Conservation (phyloP, 2,797 vertebrate species). For the Hozukius guyotensis region DNA sequence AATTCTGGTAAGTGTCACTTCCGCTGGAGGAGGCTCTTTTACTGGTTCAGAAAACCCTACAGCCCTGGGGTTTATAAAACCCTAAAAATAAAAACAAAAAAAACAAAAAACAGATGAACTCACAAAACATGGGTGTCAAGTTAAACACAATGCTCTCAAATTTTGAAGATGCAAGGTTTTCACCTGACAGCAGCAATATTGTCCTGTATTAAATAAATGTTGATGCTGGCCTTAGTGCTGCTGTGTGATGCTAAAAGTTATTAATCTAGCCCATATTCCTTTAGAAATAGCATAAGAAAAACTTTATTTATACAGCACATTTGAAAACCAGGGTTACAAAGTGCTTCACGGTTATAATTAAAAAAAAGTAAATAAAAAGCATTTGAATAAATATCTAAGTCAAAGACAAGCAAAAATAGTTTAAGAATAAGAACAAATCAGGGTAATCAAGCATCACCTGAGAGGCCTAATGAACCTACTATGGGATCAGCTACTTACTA, state of each 20-base stretch:
- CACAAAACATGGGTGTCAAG: background rate
- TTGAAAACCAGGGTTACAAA: too few relatives aligned
- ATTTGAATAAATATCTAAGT: background rate
- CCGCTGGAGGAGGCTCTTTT: background rate
- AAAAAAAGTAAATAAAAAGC: background rate
- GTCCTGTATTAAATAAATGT: background rate
- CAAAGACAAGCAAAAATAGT: background rate
- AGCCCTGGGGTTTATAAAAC: constrained; percentile 1
- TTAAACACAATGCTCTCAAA: background rate
- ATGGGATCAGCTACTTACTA: background rate
- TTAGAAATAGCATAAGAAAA: background rate
- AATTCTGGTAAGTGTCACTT: constrained; percentile 10
- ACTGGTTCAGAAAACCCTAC: background rate
- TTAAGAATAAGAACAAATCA: background rate
- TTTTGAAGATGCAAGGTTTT: background rate
- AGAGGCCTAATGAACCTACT: background rate
- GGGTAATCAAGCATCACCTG: background rate
- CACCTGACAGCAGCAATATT: background rate
- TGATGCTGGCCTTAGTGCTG: background rate
- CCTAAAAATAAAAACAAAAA: too few relatives aligned
- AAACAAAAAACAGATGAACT: background rate
- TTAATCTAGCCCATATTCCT: background rate
- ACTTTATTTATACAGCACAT: too few relatives aligned
- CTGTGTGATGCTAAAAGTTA: background rate
- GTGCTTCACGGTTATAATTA: too few relatives aligned